A percentile compares a stretch with the other conserved stretches of the same genome.
These are phyloP conservation scores for Drosophila willistoni DNA, from an alignment of 1,140 invertebrate species.

Conservation along the genomic window DNA sequence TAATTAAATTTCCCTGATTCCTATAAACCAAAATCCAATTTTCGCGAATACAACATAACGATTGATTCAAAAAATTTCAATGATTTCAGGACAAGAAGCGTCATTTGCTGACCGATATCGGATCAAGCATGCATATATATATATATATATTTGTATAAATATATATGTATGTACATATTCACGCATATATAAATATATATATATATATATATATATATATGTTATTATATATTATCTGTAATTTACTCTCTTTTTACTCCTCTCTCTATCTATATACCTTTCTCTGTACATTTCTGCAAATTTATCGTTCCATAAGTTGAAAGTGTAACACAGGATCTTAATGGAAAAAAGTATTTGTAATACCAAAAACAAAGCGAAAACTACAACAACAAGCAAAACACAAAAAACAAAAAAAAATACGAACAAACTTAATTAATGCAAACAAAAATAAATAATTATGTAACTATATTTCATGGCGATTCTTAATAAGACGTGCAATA, in stretches of 20 bases:
- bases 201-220: slow-evolving; percentile 49
- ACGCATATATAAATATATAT: slow-evolving; percentile 36
- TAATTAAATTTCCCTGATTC: slow-evolving; percentile 26
- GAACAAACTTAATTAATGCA: slow-evolving; percentile 55
- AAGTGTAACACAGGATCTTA: slow-evolving; percentile 45
- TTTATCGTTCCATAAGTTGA: slow-evolving; percentile 55
- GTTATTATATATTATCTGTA: slow-evolving; percentile 66
- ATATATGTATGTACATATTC: slow-evolving; percentile 48
- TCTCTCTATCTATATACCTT: slow-evolving; percentile 2
- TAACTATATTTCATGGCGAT: slow-evolving; percentile 15
- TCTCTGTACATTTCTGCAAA: slow-evolving; percentile 76
- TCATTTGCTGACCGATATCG: slow-evolving; percentile 78
- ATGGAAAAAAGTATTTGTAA: slow-evolving; percentile 69
- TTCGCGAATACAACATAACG: slow-evolving; percentile 30
- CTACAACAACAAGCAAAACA: slow-evolving; percentile 18
- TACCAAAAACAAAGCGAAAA: slow-evolving; percentile 58
- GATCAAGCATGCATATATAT: slow-evolving; percentile 52
- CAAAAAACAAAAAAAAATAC: slow-evolving; percentile 26
- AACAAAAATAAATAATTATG: slow-evolving; percentile 56
- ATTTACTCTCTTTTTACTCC: slow-evolving; percentile 38
- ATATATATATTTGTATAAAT: slow-evolving; percentile 52
- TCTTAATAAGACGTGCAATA: slow-evolving; percentile 52
- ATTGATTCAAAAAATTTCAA: slow-evolving; percentile 26
- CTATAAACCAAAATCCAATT: slow-evolving; percentile 17
- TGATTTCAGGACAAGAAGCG: slow-evolving; percentile 58